Evolutionary conservation across 2,888 invertebrate species (phyloP).

Genomic region (Dryomyza anilis): DNA sequence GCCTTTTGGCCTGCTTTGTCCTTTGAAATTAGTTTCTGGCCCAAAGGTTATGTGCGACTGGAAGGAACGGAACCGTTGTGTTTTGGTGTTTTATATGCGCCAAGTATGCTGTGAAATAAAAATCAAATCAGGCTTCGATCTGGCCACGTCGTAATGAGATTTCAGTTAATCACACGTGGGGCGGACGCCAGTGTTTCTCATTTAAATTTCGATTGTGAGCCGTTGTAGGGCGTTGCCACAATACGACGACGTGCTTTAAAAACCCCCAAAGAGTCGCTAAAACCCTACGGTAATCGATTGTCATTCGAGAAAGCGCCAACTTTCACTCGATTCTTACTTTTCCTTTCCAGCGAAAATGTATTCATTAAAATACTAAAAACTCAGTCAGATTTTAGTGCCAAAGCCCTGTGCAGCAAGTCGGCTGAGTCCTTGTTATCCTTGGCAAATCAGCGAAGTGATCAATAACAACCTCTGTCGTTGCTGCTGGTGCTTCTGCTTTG

Average conservation of each 20-base stretch:
- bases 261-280: no score
- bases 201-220: no score
- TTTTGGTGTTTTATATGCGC: slow-evolving; percentile 10
- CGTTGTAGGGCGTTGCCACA: background rate
- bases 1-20: no score
- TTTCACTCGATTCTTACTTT: background rate
- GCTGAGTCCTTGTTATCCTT: slow-evolving; percentile 3
- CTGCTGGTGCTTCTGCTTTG: background rate
- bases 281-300: no score
- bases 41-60: no score
- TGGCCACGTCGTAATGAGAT: background rate
- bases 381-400: no score
- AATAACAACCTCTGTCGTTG: background rate
- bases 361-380: no score
- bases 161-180: background rate
- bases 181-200: no score
- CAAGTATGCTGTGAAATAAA: background rate
- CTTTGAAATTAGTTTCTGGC: no score
- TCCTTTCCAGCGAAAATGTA: background rate
- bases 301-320: no score
- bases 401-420: no score
- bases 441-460: slow-evolving; percentile 11
- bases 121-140: background rate
- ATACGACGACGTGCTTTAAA: background rate
- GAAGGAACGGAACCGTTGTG: no score